These are phyloP conservation scores for Lepidurus packardi DNA, from an alignment of 1,140 invertebrate genomes.

Conservation along the genomic window DNA sequence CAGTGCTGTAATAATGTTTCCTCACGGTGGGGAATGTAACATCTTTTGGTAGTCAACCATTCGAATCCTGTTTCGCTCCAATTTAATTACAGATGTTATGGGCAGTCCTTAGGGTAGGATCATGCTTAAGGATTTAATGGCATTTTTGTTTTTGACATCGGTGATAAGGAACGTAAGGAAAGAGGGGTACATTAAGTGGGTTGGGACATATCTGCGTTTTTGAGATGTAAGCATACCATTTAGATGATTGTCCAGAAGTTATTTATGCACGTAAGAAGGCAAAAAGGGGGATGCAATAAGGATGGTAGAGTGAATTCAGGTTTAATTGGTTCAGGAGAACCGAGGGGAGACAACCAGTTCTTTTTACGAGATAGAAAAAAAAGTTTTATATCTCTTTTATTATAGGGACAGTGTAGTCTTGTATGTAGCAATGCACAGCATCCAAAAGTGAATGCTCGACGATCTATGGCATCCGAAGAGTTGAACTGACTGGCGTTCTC, in stretches of 20 bases:
- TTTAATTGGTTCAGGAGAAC: conserved; percentile 4
- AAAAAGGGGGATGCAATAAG: not conserved
- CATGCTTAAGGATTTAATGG: no score
- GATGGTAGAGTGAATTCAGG: not conserved
- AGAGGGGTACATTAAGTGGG: no score
- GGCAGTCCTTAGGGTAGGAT: not conserved
- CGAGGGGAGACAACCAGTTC: not conserved
- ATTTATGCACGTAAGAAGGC: not conserved
- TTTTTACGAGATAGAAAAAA: not conserved
- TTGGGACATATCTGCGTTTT: not conserved
- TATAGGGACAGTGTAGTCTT: not conserved
- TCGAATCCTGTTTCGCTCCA: not conserved
- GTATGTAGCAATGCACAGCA: not conserved
- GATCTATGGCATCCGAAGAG: not conserved
- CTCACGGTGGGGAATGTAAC: not conserved
- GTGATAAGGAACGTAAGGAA: no score
- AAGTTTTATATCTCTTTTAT: not conserved
- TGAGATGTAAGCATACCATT: not conserved
- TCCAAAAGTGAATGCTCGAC: not conserved
- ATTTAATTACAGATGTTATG: not conserved
- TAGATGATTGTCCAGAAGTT: not conserved
- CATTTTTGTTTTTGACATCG: no score
- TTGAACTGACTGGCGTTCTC: not conserved
- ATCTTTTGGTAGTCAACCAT: not conserved
- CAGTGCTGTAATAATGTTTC: not conserved